Base-by-base conservation (phyloP, 2,888 invertebrate species). In the Drosophila meridiana region DNA sequence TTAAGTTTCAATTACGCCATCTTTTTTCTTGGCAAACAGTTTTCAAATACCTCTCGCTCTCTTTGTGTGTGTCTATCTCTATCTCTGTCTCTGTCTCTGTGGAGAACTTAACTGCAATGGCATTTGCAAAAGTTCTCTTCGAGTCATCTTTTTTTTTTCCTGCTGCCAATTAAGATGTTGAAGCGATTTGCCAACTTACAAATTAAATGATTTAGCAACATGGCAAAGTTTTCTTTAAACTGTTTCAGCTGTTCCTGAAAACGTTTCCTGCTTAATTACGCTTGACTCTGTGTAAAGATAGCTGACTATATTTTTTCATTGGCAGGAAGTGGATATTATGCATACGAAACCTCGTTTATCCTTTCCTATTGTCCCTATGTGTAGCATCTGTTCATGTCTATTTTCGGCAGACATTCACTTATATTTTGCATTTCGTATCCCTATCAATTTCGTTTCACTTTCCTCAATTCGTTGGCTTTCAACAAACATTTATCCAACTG, bases 1-100 rank as follows among this genome's bases (percentile, higher is more conserved):
- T 85, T 85, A 85, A 84, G 89, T 87, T 85, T 85, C 89, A 89
- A 89, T 85, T 85, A 85, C 80, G 82, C 65, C 50, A 60, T 14
- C 40, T 50, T 50, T 63, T 57, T 63, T 43, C 32, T 58, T 28
- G 30, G 58, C 71, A 61, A 78, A 78, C 60, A 53, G 47, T 78
- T 80, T 72, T 61, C 61, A 64, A 72, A 62, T 64, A 57, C 66
- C 68, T 57, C 59, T 20, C 50, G 45, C 48, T 43, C 13, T 30
- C 47, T 59, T 20, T 20, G 20, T 20, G 20, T 20, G 20, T 20
- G 20, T 20, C 20, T 20, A 20, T 20, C 53, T 30, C 43, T 36
- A n/a, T 11, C 28, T 43, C 11, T 8, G 5, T 43, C 32, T 13
- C 30, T 13, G n/a, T 32, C 32, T 26, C 43, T 65, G n/a, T 59